Evolutionary conservation across 2,888 invertebrate species (phyloP).

Genomic region (Iphiclides podalirius): DNA sequence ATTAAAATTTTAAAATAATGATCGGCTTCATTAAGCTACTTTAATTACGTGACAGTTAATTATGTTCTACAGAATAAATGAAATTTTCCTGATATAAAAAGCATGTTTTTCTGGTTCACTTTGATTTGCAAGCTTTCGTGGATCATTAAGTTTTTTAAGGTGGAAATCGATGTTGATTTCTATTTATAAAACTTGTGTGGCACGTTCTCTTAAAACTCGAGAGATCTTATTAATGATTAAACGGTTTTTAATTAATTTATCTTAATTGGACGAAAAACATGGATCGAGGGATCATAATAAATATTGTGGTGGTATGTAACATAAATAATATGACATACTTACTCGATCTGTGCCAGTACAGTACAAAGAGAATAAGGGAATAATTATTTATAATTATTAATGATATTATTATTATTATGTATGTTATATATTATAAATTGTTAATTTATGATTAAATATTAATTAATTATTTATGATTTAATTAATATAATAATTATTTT

Average conservation of each 20-base stretch:
- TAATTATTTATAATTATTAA: no score
- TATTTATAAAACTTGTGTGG: not conserved
- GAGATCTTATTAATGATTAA: not conserved
- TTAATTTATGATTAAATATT: no score
- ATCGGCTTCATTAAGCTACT: not conserved
- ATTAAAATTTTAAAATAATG: not conserved
- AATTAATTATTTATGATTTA: no score
- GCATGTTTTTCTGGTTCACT: conserved; percentile 1
- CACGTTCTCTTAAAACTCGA: not conserved
- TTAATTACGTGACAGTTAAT: not conserved
- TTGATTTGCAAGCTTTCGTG: not conserved
- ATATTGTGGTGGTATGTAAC: not conserved
- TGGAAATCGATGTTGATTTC: not conserved
- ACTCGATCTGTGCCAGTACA: no score
- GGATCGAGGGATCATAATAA: not conserved
- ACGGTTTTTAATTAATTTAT: not conserved
- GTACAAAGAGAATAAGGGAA: no score
- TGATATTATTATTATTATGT: no score
- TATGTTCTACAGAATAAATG: conserved; percentile 1
- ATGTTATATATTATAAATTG: no score
- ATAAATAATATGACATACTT: not conserved
- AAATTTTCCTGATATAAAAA: not conserved
- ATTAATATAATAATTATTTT: no score
- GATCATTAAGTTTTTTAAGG: not conserved
- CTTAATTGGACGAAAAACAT: not conserved